phyloP scores from a whole-genome alignment of 2,113 vertebrate genomes.

The Salminus brasiliensis region DNA sequence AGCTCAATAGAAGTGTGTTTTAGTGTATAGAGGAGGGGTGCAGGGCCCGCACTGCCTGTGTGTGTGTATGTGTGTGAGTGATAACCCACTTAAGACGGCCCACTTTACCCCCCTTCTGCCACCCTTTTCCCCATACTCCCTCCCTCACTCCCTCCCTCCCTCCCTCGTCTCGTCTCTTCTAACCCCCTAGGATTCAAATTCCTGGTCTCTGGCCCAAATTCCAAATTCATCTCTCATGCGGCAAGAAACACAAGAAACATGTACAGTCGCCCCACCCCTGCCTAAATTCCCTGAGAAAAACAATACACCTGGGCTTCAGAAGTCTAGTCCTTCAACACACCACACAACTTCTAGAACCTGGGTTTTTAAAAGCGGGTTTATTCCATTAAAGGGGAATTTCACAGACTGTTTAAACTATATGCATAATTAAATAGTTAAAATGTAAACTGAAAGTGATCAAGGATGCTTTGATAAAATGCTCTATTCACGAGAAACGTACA shows the following conservation, averaged over 20 bases:
- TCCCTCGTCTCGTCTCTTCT: conserved; percentile 14
- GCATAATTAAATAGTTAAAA: too few relatives aligned
- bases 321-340: not conserved
- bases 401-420: not conserved
- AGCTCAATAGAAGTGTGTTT: conserved; percentile 24
- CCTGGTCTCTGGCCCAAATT: conserved; percentile 50
- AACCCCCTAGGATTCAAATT: conserved; percentile 54
- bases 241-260: conserved; percentile 28
- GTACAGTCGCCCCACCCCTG: conserved; percentile 1
- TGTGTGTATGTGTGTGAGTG: conserved; percentile 21
- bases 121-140: conserved; percentile 34
- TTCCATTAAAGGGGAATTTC: conserved; percentile 9
- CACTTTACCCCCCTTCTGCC: conserved; percentile 34
- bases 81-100: conserved; percentile 38
- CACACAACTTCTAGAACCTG: not conserved
- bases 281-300: not conserved
- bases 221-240: conserved; percentile 45
- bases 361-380: not conserved
- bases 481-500: too few relatives aligned
- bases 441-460: too few relatives aligned
- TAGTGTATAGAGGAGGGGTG: conserved; percentile 22
- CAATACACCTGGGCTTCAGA: conserved; percentile 45
- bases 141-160: conserved; percentile 24
- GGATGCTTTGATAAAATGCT: too few relatives aligned
- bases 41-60: conserved; percentile 6